A percentile compares a stretch with the other conserved stretches of the same genome.
phyloP scores from a whole-genome alignment of 2,888 invertebrate genomes.

The Drosophila kuntzei region DNA sequence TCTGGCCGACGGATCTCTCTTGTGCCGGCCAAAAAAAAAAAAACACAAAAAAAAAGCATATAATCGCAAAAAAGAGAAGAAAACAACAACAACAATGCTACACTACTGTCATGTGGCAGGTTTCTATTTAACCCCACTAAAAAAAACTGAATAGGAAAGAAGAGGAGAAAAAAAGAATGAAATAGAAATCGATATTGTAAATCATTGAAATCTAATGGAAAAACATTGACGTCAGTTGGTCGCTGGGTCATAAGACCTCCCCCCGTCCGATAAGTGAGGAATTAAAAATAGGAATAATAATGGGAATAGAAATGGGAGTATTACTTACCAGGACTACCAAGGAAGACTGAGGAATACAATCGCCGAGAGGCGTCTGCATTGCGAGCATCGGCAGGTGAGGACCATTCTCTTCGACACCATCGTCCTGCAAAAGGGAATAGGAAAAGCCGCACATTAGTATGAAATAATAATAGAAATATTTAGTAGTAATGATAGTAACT shows the following conservation, averaged over 20 bases:
- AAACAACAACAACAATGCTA: slow-evolving; percentile 44
- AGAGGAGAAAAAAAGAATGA: neutral
- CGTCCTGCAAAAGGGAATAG: slow-evolving; percentile 89
- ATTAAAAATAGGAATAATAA: neutral
- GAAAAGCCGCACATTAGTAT: slow-evolving; percentile 67
- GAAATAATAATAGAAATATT: neutral
- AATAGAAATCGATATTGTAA: slow-evolving; percentile 58
- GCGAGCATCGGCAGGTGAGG: slow-evolving; percentile 93
- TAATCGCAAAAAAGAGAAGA: slow-evolving; percentile 27
- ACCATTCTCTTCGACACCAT: slow-evolving; percentile 97
- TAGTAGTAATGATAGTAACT: neutral
- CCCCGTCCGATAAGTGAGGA: slow-evolving; percentile 41
- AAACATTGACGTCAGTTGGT: slow-evolving; percentile 66
- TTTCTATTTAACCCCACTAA: slow-evolving; percentile 25
- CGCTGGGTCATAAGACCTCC: slow-evolving; percentile 23
- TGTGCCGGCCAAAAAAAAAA: slow-evolving; percentile 29
- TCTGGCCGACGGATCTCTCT: slow-evolving; percentile 66
- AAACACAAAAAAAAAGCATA: slow-evolving; percentile 16
- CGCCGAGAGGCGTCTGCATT: slow-evolving; percentile 93
- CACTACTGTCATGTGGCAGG: slow-evolving; percentile 55
- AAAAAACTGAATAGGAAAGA: slow-evolving; percentile 10
- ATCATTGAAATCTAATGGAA: slow-evolving; percentile 75
- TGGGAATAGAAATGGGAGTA: neutral
- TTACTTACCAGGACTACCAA: slow-evolving; percentile 92
- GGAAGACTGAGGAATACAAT: slow-evolving; percentile 95